These are phyloP conservation scores for Megaceryle torquata DNA, from an alignment of 2,113 vertebrate genomes.

Conservation along the genomic window DNA sequence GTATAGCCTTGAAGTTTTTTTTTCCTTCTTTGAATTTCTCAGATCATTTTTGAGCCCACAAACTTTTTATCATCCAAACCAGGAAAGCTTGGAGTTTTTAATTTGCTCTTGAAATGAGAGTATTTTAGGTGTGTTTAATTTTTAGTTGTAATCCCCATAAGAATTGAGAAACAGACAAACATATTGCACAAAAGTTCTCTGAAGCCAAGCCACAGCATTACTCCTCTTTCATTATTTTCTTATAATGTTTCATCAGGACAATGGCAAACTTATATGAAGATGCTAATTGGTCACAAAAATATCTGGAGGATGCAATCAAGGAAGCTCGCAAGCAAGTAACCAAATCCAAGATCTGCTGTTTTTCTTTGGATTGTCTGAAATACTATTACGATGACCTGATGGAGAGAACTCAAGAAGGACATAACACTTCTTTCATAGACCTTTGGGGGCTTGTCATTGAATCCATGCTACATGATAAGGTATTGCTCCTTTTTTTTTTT, in stretches of 20 bases:
- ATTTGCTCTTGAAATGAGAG: neutral
- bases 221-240: neutral
- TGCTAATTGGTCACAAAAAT: slow-evolving; percentile 81
- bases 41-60: neutral
- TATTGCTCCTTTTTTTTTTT: slow-evolving; percentile 15
- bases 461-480: slow-evolving; percentile 79
- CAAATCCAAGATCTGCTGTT: slow-evolving; percentile 73
- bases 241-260: slow-evolving; percentile 69
- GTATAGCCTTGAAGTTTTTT: no score
- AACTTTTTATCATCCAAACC: neutral
- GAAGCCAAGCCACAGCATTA: neutral
- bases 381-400: slow-evolving; percentile 71
- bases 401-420: slow-evolving; percentile 63
- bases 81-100: neutral
- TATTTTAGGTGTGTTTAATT: neutral
- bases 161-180: neutral
- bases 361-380: slow-evolving; percentile 68
- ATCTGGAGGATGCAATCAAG: slow-evolving; percentile 67
- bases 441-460: slow-evolving; percentile 78
- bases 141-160: neutral
- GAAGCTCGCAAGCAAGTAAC: slow-evolving; percentile 74
- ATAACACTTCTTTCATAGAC: slow-evolving; percentile 75
- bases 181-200: neutral
- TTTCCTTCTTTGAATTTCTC: neutral
- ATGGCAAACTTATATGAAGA: slow-evolving; percentile 80